Percentiles rank a stretch among this genome's conserved stretches.
phyloP scores from a whole-genome alignment of 2,888 invertebrate genomes.

The Pristionchus japonicus region DNA sequence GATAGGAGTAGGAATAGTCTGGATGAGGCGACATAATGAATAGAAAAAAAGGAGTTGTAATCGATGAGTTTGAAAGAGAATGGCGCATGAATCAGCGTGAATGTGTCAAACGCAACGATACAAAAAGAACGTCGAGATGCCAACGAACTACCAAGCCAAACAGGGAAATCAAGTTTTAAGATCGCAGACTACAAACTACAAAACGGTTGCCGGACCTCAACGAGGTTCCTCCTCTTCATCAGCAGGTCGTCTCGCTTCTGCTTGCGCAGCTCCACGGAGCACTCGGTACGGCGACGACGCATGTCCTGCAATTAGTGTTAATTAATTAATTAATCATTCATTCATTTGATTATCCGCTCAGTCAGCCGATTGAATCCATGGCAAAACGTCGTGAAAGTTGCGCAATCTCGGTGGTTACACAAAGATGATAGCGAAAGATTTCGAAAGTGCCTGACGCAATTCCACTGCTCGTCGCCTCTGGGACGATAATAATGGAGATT shows the following conservation, averaged over 20 bases:
- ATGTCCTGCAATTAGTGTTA: slow-evolving; percentile 82
- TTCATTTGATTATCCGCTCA: neutral
- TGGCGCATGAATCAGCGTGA: neutral
- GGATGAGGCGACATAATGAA: neutral
- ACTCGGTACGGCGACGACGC: slow-evolving; percentile 89
- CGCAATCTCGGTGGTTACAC: neutral
- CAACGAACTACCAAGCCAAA: too few species aligned
- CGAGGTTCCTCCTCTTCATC: slow-evolving; percentile 80
- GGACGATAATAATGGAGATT: too few species aligned
- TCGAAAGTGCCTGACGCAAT: neutral
- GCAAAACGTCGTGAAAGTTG: neutral
- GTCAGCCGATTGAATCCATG: neutral
- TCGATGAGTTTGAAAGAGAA: neutral
- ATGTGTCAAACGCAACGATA: neutral
- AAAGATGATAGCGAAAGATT: neutral
- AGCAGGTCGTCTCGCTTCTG: slow-evolving; percentile 93
- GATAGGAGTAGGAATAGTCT: neutral
- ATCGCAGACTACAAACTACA: slow-evolving; percentile 3
- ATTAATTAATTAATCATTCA: neutral
- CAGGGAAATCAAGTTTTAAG: too few species aligned
- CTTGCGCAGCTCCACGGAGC: slow-evolving; percentile 91
- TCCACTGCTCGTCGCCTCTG: too few species aligned
- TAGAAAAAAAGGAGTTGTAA: neutral
- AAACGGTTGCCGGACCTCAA: slow-evolving; percentile 46
- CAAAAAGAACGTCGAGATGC: neutral